Conservation (phyloP, 1,140 invertebrate genomes). For the Odontomachus brunneus region DNA sequence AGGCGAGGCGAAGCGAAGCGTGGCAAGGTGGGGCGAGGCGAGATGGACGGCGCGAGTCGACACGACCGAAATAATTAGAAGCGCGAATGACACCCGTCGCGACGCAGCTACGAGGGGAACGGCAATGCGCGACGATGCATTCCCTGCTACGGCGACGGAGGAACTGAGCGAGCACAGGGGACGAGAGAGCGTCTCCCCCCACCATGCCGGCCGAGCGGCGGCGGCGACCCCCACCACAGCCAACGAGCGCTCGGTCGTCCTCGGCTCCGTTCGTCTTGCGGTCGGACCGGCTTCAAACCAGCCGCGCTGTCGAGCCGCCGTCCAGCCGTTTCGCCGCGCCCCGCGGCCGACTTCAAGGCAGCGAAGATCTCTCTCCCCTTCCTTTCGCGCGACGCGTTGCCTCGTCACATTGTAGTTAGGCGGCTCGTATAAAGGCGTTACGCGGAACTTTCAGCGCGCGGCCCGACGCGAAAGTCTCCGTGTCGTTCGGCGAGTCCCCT, state of each 20-base stretch:
- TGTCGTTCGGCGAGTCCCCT: not conserved
- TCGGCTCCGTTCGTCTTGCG: conserved; percentile 50
- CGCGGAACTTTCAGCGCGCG: conserved; percentile 35
- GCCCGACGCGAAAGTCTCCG: conserved; percentile 11
- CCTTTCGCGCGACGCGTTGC: not conserved
- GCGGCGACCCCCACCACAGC: conserved; percentile 21
- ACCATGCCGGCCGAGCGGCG: conserved; percentile 62
- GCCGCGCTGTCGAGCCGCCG: conserved; percentile 25
- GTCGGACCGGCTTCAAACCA: conserved; percentile 45
- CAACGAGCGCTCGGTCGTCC: conserved; percentile 56
- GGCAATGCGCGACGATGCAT: conserved; percentile 24
- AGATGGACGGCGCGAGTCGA: not conserved
- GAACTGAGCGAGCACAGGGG: conserved; percentile 80
- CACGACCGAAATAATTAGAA: conserved; percentile 21
- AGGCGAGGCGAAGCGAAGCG: no score
- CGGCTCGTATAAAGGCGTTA: conserved; percentile 33
- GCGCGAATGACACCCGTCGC: conserved; percentile 38
- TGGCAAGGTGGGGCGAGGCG: no score
- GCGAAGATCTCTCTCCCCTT: conserved; percentile 32
- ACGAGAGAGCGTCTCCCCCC: conserved; percentile 80
- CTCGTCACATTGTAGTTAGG: not conserved
- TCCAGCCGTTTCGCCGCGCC: conserved; percentile 13
- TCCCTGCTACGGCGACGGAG: conserved; percentile 74
- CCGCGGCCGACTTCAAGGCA: conserved; percentile 33
- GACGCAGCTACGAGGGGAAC: conserved; percentile 19